Evolutionary conservation across 2,113 vertebrate genomes (phyloP), one percentile per base, ranked within the genome.

Genomic region (Amia ocellicauda): DNA sequence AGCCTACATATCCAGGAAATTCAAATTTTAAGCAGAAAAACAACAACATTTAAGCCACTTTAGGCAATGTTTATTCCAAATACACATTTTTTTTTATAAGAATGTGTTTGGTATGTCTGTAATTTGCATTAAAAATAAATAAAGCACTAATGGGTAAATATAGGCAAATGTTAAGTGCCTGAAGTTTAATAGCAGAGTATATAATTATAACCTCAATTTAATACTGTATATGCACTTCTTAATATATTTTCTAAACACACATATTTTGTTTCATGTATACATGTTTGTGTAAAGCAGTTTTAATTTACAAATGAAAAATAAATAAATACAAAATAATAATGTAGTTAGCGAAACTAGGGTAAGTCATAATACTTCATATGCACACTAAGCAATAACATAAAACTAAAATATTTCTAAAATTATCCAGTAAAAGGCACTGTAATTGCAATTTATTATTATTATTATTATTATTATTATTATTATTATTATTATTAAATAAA

Each of bases 21-120:
- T 27, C 27, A 9, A 54, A 24, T 28, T 26, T 54, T 14, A 27
- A 14, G 14, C 13, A 26, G 67, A 64, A 27, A 60, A 75, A 63
- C 70, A 64, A 64, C 66, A 63, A 74, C 70, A 57, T 49, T 55
- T 20, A 65, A 69, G 57, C 42, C 54, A 69, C 74, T 68, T 23
- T 2, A 60, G 64, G 71, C 75, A 72, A 64, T 83, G 73, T 80
- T 81, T 78, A 76, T 66, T 72, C 69, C 71, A 31, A 80, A 71
- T 52, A 67, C 29, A 66, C 52, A 59, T 58, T 65, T 71, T n/a
- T n/a, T n/a, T n/a, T 79, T 73, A 55, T 22, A 64, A 62, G 49
- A 42, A 68, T 47, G 70, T 68, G 45, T 75, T 76, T 70, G 71
- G 28, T 73, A 63, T 80, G 66, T 69, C 70, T 70, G 55, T 42